Base-by-base conservation (phyloP, 2,113 vertebrate genomes). In the Ctenomys sociabilis region DNA sequence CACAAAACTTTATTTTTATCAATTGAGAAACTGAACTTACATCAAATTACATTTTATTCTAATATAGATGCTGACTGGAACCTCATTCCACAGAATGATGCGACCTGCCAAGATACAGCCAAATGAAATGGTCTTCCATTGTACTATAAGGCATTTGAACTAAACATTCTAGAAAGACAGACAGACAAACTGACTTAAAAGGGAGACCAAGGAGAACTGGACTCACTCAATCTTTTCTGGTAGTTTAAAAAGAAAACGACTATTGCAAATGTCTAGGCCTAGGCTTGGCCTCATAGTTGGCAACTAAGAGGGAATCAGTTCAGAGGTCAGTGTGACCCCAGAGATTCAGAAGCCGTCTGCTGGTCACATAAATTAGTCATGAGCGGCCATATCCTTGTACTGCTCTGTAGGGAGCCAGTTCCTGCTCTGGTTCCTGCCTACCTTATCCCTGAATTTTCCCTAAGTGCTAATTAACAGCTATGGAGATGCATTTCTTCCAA, bases 271-370 rank as follows among this genome's bases (percentile, higher is more conserved):
- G 61, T 88, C 45, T 82, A 54, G 40, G 21, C 64, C 95, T 52
- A 96, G 16, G 57, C 35, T 85, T 90, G 85, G n/a, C 78, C 68
- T 92, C 78, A 78, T 16, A 83, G 82, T 63, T 82, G 75, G 61
- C 5, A 4, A 78, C 26, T 45, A 7, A 93, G 59, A 85, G 80
- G 81, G 19, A 91, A 96, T 90, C 61, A 93, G 90, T 88, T 97
- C 85, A 93, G 84, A 95, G 78, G 88, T 88, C 57, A 54, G 32
- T 66, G 12, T 95, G 90, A 97, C 77, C 82, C 85, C 43, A 90
- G 78, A 28, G 57, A 97, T 84, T 45, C 28, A 45, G 87, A 70
- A 63, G 49, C 64, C 0, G 10, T 43, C 61, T 35, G 30, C 43
- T 0, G 14, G 64, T 64, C 86, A 94, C 26, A 75, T 64, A 82